Conservation (phyloP, 1,140 invertebrate genomes). For the Cydia strobilella region DNA sequence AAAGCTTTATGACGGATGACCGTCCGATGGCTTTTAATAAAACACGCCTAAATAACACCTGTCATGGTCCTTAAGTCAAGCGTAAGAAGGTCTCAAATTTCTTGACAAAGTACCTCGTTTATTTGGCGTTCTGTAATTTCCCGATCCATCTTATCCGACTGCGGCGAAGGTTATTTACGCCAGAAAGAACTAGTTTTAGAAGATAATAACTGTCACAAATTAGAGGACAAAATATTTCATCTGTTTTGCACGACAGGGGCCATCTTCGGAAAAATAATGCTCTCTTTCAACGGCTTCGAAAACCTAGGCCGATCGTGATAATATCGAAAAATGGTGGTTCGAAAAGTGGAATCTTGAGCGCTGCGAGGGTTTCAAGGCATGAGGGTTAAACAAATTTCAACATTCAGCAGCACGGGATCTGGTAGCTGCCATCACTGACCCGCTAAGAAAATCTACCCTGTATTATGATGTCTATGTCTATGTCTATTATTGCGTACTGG, state of each 20-base stretch:
- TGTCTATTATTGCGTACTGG: no score
- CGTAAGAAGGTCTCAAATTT: not conserved
- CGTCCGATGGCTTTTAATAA: not conserved
- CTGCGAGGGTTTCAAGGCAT: no score
- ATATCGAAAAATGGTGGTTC: no score
- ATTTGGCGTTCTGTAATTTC: not conserved
- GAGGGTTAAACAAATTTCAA: no score
- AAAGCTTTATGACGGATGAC: not conserved
- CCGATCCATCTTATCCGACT: constrained; percentile 2
- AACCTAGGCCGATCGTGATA: no score
- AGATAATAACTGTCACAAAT: not conserved
- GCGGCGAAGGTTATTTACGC: not conserved
- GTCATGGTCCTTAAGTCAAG: not conserved
- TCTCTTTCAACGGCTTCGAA: no score
- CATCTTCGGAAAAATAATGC: no score
- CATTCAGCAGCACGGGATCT: no score
- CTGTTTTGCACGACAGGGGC: not conserved
- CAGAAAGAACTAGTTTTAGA: not conserved
- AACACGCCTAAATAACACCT: not conserved
- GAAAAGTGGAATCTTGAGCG: no score
- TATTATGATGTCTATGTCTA: no score
- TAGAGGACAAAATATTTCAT: not conserved
- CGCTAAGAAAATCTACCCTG: no score
- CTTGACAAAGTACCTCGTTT: not conserved
- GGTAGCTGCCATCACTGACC: no score